Evolutionary conservation across 1,140 invertebrate species (phyloP).

Genomic region (Lepidurus apus): DNA sequence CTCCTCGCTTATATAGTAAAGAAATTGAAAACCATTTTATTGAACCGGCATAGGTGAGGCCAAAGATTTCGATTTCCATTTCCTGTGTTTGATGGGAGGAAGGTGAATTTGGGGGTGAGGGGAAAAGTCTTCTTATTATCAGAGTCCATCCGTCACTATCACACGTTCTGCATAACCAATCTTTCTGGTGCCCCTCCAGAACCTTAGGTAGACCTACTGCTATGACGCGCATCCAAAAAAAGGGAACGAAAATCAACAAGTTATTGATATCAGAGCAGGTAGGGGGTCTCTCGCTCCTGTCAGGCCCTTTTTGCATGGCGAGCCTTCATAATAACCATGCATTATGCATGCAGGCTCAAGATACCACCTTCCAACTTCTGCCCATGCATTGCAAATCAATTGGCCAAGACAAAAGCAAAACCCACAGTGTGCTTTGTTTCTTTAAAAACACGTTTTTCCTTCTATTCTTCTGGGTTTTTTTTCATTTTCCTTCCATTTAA

Average conservation of each 20-base stretch:
- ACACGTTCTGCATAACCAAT: constrained; percentile 15
- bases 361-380: too few species aligned
- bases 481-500: too few species aligned
- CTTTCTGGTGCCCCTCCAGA: neutral
- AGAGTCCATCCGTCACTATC: neutral
- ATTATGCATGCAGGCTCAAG: neutral
- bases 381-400: constrained; percentile 11
- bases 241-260: neutral
- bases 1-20: neutral
- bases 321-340: neutral
- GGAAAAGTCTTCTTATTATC: neutral
- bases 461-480: too few species aligned
- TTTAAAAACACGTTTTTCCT: too few species aligned
- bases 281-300: neutral
- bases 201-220: neutral
- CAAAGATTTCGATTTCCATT: neutral
- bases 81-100: neutral
- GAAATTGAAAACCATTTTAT: constrained; percentile 16
- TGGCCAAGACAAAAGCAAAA: neutral
- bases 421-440: neutral
- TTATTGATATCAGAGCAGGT: constrained; percentile 15
- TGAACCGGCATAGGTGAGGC: neutral
- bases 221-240: neutral
- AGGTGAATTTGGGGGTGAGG: neutral
- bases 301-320: neutral